Evolutionary conservation across 2,797 vertebrate genomes (phyloP).

Genomic region (Thripadectes ignobilis): DNA sequence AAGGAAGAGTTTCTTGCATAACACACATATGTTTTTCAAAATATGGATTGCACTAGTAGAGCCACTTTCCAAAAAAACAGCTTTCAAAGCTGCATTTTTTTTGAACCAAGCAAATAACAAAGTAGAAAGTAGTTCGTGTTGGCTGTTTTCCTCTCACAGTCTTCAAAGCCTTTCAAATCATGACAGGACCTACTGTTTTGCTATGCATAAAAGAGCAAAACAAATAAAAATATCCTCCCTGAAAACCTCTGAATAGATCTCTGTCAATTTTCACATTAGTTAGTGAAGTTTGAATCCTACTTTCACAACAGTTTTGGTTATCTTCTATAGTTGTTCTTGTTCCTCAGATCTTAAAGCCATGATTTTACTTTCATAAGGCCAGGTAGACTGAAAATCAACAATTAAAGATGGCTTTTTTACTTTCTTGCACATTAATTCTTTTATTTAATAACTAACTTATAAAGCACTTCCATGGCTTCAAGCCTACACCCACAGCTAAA

Average conservation of each 20-base stretch:
- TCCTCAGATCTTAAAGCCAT: not conserved
- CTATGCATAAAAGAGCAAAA: slow-evolving; percentile 16
- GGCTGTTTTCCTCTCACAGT: not conserved
- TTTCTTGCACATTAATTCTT: not conserved
- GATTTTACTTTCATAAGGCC: not conserved
- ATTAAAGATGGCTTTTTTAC: not conserved
- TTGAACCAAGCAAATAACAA: not conserved
- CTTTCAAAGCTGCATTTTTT: not conserved
- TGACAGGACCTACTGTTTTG: slow-evolving; percentile 22
- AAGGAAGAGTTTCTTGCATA: slow-evolving; percentile 6
- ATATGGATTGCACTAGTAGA: not conserved
- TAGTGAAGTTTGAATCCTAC: not conserved
- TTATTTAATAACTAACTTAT: not conserved
- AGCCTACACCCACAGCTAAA: not conserved
- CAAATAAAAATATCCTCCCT: slow-evolving; percentile 22
- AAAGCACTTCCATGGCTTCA: not conserved
- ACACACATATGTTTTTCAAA: slow-evolving; percentile 12
- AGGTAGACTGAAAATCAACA: not conserved
- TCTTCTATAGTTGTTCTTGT: not conserved
- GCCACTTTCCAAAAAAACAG: not conserved
- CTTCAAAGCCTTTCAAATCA: slow-evolving; percentile 25
- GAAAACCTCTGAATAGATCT: not conserved
- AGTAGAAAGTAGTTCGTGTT: slow-evolving; percentile 26
- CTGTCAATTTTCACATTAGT: slow-evolving; percentile 4
- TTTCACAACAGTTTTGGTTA: not conserved